Evolutionary conservation across 1,140 invertebrate genomes (phyloP).

Genomic region (Drosophila teissieri): DNA sequence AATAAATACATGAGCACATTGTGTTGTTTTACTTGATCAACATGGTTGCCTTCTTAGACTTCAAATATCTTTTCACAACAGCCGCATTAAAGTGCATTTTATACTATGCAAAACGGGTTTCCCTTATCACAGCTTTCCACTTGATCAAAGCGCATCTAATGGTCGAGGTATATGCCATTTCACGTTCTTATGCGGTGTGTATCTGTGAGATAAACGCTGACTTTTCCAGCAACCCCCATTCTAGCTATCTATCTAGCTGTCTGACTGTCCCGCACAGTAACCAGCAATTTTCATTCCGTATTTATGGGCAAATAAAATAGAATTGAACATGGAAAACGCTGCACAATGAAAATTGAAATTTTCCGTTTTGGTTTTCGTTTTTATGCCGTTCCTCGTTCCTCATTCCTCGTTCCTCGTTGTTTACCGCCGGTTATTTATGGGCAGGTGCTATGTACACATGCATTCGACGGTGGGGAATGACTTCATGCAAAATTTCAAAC

Average conservation of each 20-base stretch:
- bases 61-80: no score
- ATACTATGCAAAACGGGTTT: not conserved
- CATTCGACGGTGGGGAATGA: conserved; percentile 32
- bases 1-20: no score
- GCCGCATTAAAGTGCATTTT: no score
- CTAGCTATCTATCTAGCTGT: conserved; percentile 4
- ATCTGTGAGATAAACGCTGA: conserved; percentile 68
- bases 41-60: no score
- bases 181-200: conserved; percentile 28
- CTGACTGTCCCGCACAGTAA: conserved; percentile 34
- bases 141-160: conserved; percentile 37
- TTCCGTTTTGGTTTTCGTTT: conserved; percentile 37
- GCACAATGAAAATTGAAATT: conserved; percentile 71
- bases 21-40: no score
- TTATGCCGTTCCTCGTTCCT: conserved; percentile 23
- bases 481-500: conserved; percentile 14
- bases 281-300: conserved; percentile 78
- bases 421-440: conserved; percentile 28
- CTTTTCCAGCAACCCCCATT: conserved; percentile 18
- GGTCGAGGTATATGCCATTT: conserved; percentile 6
- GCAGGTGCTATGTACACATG: conserved; percentile 37
- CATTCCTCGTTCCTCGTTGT: conserved; percentile 24
- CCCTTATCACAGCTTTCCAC: conserved; percentile 7
- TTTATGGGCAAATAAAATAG: conserved; percentile 75
- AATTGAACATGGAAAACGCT: conserved; percentile 68